Percentiles rank a stretch among this genome's conserved stretches.
phyloP scores from a whole-genome alignment of 2,113 vertebrate genomes.

The Porphyrio hochstetteri region DNA sequence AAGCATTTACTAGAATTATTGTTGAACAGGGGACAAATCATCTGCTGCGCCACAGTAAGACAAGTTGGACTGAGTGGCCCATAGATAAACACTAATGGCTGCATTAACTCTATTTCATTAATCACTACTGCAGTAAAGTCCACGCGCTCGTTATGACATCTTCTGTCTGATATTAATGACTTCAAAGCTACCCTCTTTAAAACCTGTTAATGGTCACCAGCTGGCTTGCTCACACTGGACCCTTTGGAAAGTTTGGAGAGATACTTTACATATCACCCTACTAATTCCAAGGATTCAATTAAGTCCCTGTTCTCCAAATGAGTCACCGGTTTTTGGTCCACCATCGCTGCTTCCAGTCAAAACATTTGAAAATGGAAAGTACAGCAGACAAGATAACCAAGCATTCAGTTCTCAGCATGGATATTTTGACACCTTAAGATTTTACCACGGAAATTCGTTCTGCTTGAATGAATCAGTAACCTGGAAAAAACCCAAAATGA shows the following conservation, averaged over 20 bases:
- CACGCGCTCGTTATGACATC: not conserved
- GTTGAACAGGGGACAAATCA: not conserved
- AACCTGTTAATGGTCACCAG: not conserved
- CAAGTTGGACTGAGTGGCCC: not conserved
- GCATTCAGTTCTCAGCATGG: not conserved
- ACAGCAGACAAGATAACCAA: slow-evolving; percentile 47
- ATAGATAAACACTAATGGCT: not conserved
- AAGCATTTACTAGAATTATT: not conserved
- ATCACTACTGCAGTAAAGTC: not conserved
- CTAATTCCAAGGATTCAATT: not conserved
- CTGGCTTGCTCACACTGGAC: not conserved
- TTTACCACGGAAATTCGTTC: not conserved
- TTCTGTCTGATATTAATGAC: not conserved
- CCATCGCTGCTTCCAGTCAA: slow-evolving; percentile 46
- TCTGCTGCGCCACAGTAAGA: not conserved
- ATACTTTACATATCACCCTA: not conserved
- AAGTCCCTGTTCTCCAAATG: slow-evolving; percentile 5
- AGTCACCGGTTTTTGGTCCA: not conserved
- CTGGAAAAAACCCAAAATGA: slow-evolving; percentile 17
- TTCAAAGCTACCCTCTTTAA: not conserved
- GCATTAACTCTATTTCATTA: not conserved
- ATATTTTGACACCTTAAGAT: slow-evolving; percentile 32
- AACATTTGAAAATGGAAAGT: slow-evolving; percentile 50
- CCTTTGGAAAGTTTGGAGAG: not conserved
- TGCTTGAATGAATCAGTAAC: slow-evolving; percentile 45